Evolutionary conservation across 2,888 invertebrate genomes (phyloP), one percentile per base, ranked within the genome.

Genomic region (Melitaea athalia): DNA sequence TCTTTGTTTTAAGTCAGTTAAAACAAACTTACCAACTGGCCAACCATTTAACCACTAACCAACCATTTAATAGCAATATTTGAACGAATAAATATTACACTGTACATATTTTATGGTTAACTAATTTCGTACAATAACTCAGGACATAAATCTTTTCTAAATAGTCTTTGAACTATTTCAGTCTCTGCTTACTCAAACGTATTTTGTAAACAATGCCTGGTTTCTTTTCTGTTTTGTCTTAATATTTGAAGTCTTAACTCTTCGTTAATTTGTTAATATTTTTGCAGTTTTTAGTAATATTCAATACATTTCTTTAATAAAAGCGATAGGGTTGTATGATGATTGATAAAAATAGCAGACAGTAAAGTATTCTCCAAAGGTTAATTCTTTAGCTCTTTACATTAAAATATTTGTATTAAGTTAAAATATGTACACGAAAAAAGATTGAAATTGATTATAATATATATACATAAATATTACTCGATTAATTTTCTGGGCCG

Each of bases 151-250:
- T 55, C 53, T 55, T 55, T 33, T 33, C n/a, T 31, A 14, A 7
- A 17, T 24, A 49, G 62, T 63, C 63, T 63, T 63, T 63, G 63
- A 53, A 63, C 52, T 53, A 53, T 63, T 63, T 52, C 24, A 6
- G 52, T 52, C 17, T 15, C 42, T 42, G 38, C 33, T 33, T 55
- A 33, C 14, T n/a, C 3, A 55, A 55, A 55, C n/a, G 53, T 55
- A 33, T 55, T 55, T 55, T 55, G 33, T 55, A 55, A 55, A 55
- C 33, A 55, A n/a, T 33, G 14, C n/a, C 14, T 55, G 53, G n/a
- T 33, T 33, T 55, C n/a, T n/a, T n/a, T n/a, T 55, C 14, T 55
- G 31, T 31, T 31, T 55, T n/a, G n/a, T 55, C 14, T 33, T 55
- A 55, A 33, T 33, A 55, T 33, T 5, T 33, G 53, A 5, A 55